Evolutionary conservation across 2,113 vertebrate species (phyloP).

Genomic region (Paradoxurus hermaphroditus): DNA sequence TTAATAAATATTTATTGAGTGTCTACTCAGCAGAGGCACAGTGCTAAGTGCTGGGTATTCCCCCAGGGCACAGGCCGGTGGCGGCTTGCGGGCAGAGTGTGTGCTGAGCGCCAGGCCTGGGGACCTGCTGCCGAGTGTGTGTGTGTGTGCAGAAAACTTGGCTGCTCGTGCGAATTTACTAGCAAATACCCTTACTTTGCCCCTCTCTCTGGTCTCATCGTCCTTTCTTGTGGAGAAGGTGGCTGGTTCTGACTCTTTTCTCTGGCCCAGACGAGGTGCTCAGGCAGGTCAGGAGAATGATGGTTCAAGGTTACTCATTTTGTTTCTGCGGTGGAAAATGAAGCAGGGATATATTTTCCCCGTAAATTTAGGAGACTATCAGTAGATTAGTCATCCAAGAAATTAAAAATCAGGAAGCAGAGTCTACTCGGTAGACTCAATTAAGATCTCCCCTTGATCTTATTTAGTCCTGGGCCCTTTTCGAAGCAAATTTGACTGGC

Average conservation of each 20-base stretch:
- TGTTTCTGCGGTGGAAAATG: neutral
- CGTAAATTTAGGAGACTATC: slow-evolving; percentile 33
- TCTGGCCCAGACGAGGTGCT: neutral
- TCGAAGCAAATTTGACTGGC: slow-evolving; percentile 17
- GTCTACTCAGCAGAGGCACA: neutral
- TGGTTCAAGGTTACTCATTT: neutral
- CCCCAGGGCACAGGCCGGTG: neutral
- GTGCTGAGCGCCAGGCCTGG: neutral
- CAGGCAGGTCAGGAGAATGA: neutral
- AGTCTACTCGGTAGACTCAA: neutral
- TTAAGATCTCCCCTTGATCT: slow-evolving; percentile 42
- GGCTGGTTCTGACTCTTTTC: neutral
- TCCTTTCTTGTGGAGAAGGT: neutral
- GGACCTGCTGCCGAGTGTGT: rapidly evolving
- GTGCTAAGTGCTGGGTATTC: neutral
- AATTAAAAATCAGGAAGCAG: slow-evolving; percentile 60
- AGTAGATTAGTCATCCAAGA: slow-evolving; percentile 62
- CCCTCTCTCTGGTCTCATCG: neutral
- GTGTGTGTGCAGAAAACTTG: neutral
- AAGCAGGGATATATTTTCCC: neutral
- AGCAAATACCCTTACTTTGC: neutral
- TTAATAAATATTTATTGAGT: neutral
- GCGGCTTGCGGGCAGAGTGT: too few relatives aligned
- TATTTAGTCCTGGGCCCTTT: neutral
- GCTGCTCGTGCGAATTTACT: neutral